phyloP scores from a whole-genome alignment of 2,888 invertebrate genomes.

The Agelastica alni region DNA sequence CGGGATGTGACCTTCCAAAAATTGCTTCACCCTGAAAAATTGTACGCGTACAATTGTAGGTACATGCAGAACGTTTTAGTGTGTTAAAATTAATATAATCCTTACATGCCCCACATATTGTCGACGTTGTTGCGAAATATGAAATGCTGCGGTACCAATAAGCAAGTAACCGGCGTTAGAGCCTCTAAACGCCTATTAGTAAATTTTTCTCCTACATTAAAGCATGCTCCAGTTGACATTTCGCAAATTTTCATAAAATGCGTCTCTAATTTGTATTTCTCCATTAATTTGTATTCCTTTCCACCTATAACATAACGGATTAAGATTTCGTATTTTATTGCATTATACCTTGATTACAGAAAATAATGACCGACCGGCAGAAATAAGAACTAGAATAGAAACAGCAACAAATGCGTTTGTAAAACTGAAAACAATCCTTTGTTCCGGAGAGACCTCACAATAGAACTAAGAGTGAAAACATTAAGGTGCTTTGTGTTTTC shows the following conservation, averaged over 20 bases:
- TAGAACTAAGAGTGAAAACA: too few species aligned
- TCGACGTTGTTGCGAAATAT: conserved; percentile 67
- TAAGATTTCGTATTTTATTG: too few species aligned
- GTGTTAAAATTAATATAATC: background rate
- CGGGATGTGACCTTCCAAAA: conserved; percentile 65
- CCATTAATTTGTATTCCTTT: too few species aligned
- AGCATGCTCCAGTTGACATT: conserved; percentile 65
- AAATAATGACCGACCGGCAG: too few species aligned
- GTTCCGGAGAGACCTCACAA: too few species aligned
- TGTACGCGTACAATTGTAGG: background rate
- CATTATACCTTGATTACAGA: too few species aligned
- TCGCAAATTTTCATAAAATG: conserved; percentile 57
- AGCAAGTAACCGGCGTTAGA: conserved; percentile 65
- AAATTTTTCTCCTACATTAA: conserved; percentile 70
- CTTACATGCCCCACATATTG: conserved; percentile 64
- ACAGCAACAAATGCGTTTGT: too few species aligned
- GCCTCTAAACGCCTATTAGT: conserved; percentile 70
- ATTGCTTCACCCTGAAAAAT: conserved; percentile 60
- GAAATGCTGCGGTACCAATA: conserved; percentile 73
- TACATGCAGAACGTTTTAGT: background rate
- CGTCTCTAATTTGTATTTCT: conserved; percentile 6
- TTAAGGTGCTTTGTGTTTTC: too few species aligned
- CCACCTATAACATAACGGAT: too few species aligned
- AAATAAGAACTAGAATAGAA: too few species aligned
- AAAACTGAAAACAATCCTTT: too few species aligned